Evolutionary conservation across 2,888 invertebrate genomes (phyloP), one percentile per base, ranked within the genome.

Genomic region (Sarcophaga rosellei): DNA sequence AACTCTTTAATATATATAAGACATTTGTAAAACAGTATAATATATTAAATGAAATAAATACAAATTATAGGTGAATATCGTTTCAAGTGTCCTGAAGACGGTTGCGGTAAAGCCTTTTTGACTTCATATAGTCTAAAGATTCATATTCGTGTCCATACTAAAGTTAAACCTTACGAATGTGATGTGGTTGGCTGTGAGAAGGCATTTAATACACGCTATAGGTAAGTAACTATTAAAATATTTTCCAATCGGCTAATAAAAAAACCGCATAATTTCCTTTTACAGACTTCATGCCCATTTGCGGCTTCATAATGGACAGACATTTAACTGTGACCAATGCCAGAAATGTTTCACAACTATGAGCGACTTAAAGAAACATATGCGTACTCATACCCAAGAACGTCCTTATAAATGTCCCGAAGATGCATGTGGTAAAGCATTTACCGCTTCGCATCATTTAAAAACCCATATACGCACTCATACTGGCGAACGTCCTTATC

Each of bases 71-170:
- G 98, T 91, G 98, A 99, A 94, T 98, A 97, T 94, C 95, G 97
- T 91, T 99, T 98, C 94, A 96, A 97, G 94, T 99, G 98, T 93
- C 95, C 96, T 61, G 96, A 98, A 93, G 95, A 96, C 86, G 95
- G 95, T 89, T 99, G 99, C 93, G 97, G 97, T 85, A 98, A 98
- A 94, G 97, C 97, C 85, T 99, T 99, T 94, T 95, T 99, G 82
- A 98, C 98, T 35, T 98, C 98, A 45, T 98, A 98, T 94, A 98
- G 98, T 94, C 94, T 98, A 88, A 98, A 98, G 94, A 98, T 98
- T 90, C 99, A 99, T 93, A 96, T 98, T 87, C 95, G 98, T 88
- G 98, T 98, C 61, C 99, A 99, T 93, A 98, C 98, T 0, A 98
- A 98, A 94, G 94, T 95, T 84, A 98, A 98, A 94, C 98, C 98